A percentile compares a stretch with the other conserved stretches of the same genome.
Conservation (phyloP, 2,888 invertebrate species). For the Drosophila monieri region DNA sequence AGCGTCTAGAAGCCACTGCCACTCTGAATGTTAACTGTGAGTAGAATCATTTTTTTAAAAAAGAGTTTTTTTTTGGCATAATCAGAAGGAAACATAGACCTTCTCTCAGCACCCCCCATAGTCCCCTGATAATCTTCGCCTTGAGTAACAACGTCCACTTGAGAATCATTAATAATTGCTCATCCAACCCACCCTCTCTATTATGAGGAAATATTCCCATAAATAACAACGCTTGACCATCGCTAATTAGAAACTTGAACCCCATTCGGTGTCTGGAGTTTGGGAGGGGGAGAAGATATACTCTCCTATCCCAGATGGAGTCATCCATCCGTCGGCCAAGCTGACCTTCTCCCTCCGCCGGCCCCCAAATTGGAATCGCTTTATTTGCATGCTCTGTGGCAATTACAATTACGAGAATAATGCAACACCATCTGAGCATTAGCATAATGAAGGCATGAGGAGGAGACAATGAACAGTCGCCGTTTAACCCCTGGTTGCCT, state of each 20-base stretch:
- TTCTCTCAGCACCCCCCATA: neutral
- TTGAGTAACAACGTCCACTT: conserved; percentile 28
- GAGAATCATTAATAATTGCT: conserved; percentile 41
- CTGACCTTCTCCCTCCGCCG: conserved; percentile 9
- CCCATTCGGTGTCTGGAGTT: conserved; percentile 7
- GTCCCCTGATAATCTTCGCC: conserved; percentile 17
- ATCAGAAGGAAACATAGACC: neutral
- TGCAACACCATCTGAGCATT: conserved; percentile 39
- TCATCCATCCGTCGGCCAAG: conserved; percentile 17
- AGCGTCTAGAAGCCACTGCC: conserved; percentile 91
- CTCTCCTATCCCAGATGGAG: conserved; percentile 17
- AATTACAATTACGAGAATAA: conserved; percentile 37
- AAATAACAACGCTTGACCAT: conserved; percentile 40
- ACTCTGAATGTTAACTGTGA: conserved; percentile 95
- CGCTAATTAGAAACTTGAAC: conserved; percentile 41
- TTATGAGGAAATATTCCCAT: conserved; percentile 30
- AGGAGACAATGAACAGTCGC: conserved; percentile 21
- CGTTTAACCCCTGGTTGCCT: conserved; percentile 21
- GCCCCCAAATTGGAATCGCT: conserved; percentile 32
- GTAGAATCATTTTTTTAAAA: conserved; percentile 83
- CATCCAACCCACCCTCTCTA: neutral
- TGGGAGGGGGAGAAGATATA: neutral
- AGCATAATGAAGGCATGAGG: conserved; percentile 39
- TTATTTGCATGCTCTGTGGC: conserved; percentile 62
- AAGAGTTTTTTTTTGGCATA: conserved; percentile 6